These are phyloP conservation scores for Poecilia velifera DNA, from an alignment of 2,797 vertebrate species.

Conservation along the genomic window DNA sequence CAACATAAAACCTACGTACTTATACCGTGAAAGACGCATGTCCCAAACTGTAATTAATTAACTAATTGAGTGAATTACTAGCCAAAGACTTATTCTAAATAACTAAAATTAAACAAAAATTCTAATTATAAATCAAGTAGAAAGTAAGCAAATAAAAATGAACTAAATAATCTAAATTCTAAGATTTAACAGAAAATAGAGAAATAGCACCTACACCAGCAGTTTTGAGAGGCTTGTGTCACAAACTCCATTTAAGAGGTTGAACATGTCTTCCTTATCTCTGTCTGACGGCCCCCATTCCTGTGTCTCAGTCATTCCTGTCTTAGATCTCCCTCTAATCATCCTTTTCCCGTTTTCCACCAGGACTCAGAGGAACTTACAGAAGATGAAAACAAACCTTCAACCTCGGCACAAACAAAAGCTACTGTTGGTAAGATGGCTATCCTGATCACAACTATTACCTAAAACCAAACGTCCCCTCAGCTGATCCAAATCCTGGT, in stretches of 20 bases:
- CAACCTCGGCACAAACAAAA: constrained; percentile 54
- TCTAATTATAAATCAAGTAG: too few species aligned
- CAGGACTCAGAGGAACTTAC: constrained; percentile 37
- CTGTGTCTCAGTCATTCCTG: not conserved
- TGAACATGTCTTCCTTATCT: not conserved
- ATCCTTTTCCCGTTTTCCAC: not conserved
- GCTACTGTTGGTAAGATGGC: constrained; percentile 20
- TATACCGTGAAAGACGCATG: too few species aligned
- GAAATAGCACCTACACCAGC: not conserved
- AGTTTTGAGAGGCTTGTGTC: not conserved
- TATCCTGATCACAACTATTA: not conserved
- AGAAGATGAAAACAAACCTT: constrained; percentile 57
- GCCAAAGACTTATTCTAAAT: too few species aligned
- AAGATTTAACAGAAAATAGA: too few species aligned
- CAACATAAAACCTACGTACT: too few species aligned
- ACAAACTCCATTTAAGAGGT: not conserved
- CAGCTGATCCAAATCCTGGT: too few species aligned
- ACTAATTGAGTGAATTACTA: too few species aligned
- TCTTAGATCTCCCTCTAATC: not conserved
- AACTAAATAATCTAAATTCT: too few species aligned
- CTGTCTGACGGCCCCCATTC: not conserved
- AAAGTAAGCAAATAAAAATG: too few species aligned
- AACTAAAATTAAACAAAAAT: too few species aligned
- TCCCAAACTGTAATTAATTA: too few species aligned
- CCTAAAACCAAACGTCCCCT: too few species aligned